Evolutionary conservation across 2,888 invertebrate species (phyloP), one percentile per base, ranked within the genome.

Genomic region (Apoda limacodes): DNA sequence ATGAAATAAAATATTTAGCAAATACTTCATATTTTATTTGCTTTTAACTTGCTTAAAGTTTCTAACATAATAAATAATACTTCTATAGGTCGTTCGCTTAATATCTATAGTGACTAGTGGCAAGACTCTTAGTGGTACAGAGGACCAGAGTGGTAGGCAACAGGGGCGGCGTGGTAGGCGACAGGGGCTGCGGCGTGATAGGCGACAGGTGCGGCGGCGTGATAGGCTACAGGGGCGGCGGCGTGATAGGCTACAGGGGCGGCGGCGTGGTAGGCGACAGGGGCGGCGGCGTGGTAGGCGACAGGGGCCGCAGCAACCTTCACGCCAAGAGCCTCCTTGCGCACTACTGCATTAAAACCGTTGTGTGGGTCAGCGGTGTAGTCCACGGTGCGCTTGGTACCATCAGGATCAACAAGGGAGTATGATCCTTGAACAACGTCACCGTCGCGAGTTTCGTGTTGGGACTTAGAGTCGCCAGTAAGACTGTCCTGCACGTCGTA

Each of bases 341-440:
- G 71, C 7, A 82, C 82, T 15, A 82, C 74, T 17, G 82, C 82
- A 54, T 82, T 82, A 60, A 82, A 82, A 32, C 82, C 81, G 42
- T 76, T 70, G 50, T 74, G 59, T 15, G 68, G 60, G 45, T 82
- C 82, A 34, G 82, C 81, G 35, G 74, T 74, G 60, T 82, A 82
- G 17, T 82, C 82, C 1, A 82, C 82, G 29, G 68, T 78, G 39
- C 82, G 71, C 54, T 67, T 69, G 49, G 60, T 67, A 39, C 82
- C 82, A 40, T 82, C 82, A 20, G 82, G 60, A 39, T 82, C 82
- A 6, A 65, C 61, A 9, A 82, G 50, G 28, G 81, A 80, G 64
- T 82, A 82, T 27, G 72, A 68, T 13, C 82, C 82, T 39, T 70
- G 69, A 10, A 82, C 82, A 17, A 74, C 70, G 40, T 82, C 82